Evolutionary conservation across 2,797 vertebrate species (phyloP).

Genomic region (Hephaestus fuliginosus): DNA sequence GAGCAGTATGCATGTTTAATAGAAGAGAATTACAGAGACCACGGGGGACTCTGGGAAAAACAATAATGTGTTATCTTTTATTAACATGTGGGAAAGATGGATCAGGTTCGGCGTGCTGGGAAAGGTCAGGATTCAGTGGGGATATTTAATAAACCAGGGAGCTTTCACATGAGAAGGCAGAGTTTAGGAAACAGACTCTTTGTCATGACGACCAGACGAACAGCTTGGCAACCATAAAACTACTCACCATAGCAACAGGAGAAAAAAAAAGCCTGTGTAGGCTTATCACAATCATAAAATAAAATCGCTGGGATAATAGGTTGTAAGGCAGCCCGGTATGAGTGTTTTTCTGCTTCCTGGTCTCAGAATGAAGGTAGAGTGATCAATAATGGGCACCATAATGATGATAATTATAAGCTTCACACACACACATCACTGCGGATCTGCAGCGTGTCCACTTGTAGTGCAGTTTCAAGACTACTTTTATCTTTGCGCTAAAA

Average conservation of each 20-base stretch:
- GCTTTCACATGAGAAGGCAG: constrained; percentile 30
- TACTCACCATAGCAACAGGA: constrained; percentile 72
- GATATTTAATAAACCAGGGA: constrained; percentile 53
- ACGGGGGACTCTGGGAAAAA: neutral
- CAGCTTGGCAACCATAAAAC: constrained; percentile 60
- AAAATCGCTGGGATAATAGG: constrained; percentile 38
- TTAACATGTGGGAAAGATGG: constrained; percentile 4
- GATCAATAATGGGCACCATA: constrained; percentile 42
- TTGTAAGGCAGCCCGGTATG: constrained; percentile 32
- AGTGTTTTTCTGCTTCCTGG: constrained; percentile 36
- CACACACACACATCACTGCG: constrained; percentile 1
- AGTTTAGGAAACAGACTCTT: constrained; percentile 46
- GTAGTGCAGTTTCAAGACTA: neutral
- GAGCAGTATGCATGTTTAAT: neutral
- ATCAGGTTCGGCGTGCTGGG: constrained; percentile 2
- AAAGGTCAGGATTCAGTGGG: constrained; percentile 60
- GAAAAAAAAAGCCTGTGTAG: constrained; percentile 34
- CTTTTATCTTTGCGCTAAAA: neutral
- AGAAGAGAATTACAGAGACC: constrained; percentile 12
- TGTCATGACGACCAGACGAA: constrained; percentile 51
- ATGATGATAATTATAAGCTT: constrained; percentile 37
- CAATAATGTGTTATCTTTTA: constrained; percentile 25
- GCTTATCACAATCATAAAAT: constrained; percentile 52
- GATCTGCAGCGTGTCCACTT: neutral
- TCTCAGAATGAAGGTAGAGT: constrained; percentile 41